Evolutionary conservation across 1,140 invertebrate species (phyloP).

Genomic region (Bombus vancouverensis): DNA sequence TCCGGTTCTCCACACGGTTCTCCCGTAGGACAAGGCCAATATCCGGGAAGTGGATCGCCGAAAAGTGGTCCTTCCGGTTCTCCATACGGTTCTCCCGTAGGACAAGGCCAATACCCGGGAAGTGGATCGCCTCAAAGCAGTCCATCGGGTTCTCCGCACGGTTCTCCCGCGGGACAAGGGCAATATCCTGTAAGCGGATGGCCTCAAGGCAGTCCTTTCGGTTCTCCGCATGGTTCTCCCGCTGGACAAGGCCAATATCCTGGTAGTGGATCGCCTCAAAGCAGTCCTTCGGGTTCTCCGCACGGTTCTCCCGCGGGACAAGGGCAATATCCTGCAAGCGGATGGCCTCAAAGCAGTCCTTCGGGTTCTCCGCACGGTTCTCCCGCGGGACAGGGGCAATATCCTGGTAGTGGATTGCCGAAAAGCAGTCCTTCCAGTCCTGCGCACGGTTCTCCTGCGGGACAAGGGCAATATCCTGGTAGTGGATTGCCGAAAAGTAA

Average conservation of each 20-base stretch:
- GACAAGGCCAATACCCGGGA: not conserved
- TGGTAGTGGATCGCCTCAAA: not conserved
- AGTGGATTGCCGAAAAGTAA: not conserved
- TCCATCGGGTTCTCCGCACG: accelerated
- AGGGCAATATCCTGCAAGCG: accelerated
- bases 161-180: accelerated
- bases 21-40: too few species aligned
- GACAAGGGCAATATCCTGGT: not conserved
- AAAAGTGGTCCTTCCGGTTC: too few species aligned
- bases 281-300: not conserved
- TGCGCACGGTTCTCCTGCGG: accelerated
- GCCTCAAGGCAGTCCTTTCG: accelerated
- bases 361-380: too few species aligned
- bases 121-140: not conserved
- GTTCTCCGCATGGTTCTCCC: accelerated
- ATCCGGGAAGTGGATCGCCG: too few species aligned
- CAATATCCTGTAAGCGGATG: accelerated
- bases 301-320: accelerated
- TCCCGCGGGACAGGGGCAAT: too few species aligned
- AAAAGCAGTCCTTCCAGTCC: too few species aligned
- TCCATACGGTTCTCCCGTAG: accelerated
- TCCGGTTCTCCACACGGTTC: accelerated
- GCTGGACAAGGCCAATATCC: accelerated
- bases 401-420: too few species aligned
- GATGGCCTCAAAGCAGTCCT: accelerated